A percentile compares a stretch with the other conserved stretches of the same genome.
phyloP scores from a whole-genome alignment of 2,113 vertebrate species.

The Egretta garzetta region DNA sequence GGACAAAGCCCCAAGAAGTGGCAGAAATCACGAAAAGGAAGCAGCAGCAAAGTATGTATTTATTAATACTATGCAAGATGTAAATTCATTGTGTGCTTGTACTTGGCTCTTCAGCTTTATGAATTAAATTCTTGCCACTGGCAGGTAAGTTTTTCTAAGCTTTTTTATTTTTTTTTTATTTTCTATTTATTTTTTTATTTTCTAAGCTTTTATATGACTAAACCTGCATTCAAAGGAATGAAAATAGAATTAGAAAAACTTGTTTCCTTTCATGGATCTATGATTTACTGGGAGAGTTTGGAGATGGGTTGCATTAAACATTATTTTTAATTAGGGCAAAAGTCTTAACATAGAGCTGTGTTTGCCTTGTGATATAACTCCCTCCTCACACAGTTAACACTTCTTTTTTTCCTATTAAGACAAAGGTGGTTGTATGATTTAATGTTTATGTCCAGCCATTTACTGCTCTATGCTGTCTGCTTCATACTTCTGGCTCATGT shows the following conservation, averaged over 20 bases:
- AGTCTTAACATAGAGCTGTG: neutral
- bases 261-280: neutral
- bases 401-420: neutral
- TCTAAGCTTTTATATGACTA: neutral
- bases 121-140: neutral
- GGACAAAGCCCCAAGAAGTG: conserved; percentile 39
- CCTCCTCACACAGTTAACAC: neutral
- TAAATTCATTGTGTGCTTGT: neutral
- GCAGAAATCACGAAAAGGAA: neutral
- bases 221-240: neutral
- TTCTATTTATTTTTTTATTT: neutral
- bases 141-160: neutral
- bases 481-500: neutral
- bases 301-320: neutral
- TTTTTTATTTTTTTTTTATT: neutral
- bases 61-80: neutral
- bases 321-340: neutral
- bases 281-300: neutral
- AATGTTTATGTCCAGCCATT: neutral
- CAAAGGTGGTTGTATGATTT: neutral
- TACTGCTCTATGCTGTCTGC: neutral
- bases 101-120: neutral
- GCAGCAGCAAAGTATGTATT: conserved; percentile 51
- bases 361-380: neutral
- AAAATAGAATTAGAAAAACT: neutral